Percentiles rank a stretch among this genome's conserved stretches.
These are phyloP conservation scores for Nemurella pictetii DNA, from an alignment of 2,888 invertebrate species.

Conservation along the genomic window DNA sequence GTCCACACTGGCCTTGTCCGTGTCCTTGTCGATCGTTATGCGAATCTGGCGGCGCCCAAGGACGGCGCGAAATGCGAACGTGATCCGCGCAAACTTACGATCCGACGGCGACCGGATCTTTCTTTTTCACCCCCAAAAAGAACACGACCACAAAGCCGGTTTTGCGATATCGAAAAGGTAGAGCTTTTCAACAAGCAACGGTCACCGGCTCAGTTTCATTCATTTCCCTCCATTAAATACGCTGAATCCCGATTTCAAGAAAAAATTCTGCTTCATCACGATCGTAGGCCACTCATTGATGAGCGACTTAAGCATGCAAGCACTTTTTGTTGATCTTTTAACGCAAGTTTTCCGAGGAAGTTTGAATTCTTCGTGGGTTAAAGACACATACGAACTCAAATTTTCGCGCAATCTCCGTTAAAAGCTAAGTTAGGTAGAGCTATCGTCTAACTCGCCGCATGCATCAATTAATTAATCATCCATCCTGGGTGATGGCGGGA, in stretches of 20 bases:
- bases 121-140: not conserved
- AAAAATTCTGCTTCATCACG: not conserved
- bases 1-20: too few species aligned
- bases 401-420: conserved; percentile 1
- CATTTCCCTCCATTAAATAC: not conserved
- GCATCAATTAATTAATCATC: conserved; percentile 9
- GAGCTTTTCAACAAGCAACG: not conserved
- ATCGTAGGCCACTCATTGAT: not conserved
- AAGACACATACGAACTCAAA: not conserved
- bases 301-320: not conserved
- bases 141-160: not conserved
- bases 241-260: not conserved
- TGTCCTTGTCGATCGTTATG: too few species aligned
- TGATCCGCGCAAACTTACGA: not conserved
- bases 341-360: not conserved
- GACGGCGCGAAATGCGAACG: too few species aligned
- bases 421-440: conserved; percentile 1
- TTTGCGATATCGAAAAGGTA: not conserved
- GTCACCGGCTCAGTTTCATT: not conserved
- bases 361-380: not conserved
- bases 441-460: not conserved
- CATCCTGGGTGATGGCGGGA: not conserved
- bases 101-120: not conserved
- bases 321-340: conserved; percentile 9
- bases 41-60: too few species aligned